A percentile compares a stretch with the other conserved stretches of the same genome.
Conservation (phyloP, 2,888 invertebrate genomes). For the Endomychus coccineus region DNA sequence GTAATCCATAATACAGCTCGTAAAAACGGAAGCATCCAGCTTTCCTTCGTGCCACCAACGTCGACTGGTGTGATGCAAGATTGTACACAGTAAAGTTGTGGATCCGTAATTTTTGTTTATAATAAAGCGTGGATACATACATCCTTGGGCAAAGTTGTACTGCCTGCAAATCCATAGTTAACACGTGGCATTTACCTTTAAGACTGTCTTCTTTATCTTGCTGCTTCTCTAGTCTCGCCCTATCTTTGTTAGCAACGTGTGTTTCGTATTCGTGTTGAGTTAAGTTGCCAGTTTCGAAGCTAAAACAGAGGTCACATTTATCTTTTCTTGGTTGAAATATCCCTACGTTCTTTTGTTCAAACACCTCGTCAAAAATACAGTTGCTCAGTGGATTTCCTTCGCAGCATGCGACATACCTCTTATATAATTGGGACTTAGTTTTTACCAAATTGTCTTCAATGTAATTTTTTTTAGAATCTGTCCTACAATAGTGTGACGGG, state of each 20-base stretch:
- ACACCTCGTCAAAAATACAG: neutral
- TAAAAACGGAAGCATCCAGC: slow-evolving; percentile 13
- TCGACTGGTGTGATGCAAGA: slow-evolving; percentile 13
- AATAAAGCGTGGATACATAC: slow-evolving; percentile 15
- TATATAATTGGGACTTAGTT: too few species aligned
- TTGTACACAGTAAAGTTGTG: slow-evolving; percentile 18
- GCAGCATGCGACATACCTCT: too few species aligned
- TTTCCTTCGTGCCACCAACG: slow-evolving; percentile 18
- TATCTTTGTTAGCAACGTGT: slow-evolving; percentile 12
- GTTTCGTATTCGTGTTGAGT: slow-evolving; percentile 10
- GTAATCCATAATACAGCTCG: neutral
- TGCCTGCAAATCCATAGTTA: slow-evolving; percentile 18
- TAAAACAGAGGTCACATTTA: slow-evolving; percentile 2
- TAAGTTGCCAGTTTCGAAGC: slow-evolving; percentile 13
- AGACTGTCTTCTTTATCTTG: slow-evolving; percentile 8
- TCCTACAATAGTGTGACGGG: slow-evolving; percentile 15
- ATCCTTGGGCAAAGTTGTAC: slow-evolving; percentile 15
- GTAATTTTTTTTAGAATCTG: slow-evolving; percentile 11
- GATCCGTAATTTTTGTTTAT: slow-evolving; percentile 17
- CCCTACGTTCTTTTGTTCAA: slow-evolving; percentile 1
- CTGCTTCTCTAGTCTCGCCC: slow-evolving; percentile 15
- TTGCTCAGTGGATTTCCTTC: too few species aligned
- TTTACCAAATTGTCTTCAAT: too few species aligned
- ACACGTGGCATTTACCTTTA: slow-evolving; percentile 7
- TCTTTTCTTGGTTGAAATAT: slow-evolving; percentile 8